Conservation (phyloP, 1,140 invertebrate species). For the Neuroterus valhalla region DNA sequence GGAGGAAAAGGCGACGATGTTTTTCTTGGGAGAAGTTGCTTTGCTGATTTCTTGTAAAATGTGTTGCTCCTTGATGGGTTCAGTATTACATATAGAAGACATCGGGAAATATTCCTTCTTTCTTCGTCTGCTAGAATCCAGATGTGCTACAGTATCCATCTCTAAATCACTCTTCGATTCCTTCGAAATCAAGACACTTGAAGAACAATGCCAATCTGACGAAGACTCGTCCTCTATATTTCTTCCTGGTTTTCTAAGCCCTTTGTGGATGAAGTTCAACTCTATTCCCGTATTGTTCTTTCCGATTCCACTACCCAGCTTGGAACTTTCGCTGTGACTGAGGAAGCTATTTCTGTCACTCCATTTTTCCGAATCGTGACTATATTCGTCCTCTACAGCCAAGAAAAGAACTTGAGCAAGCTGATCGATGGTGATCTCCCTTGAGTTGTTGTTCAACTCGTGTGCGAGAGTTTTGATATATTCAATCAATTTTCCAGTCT, state of each 20-base stretch:
- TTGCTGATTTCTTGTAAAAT: no score
- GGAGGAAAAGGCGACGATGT: neutral
- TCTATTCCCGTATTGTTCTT: neutral
- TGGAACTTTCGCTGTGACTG: neutral
- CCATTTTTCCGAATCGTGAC: neutral
- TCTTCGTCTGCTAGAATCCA: neutral
- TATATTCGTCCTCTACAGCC: neutral
- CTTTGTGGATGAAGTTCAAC: neutral
- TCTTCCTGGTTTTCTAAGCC: neutral
- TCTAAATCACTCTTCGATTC: no score
- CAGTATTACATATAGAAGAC: neutral
- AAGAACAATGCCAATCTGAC: no score
- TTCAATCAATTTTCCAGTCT: neutral
- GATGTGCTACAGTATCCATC: no score
- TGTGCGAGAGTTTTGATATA: neutral
- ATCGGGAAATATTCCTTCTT: neutral
- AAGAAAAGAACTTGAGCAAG: neutral
- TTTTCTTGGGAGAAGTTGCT: neutral
- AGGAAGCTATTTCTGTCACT: neutral
- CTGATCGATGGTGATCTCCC: neutral
- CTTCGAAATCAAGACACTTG: no score
- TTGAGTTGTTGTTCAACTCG: neutral
- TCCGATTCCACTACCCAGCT: neutral
- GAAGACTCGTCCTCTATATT: neutral
- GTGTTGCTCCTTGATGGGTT: neutral